A percentile compares a stretch with the other conserved stretches of the same genome.
Conservation (phyloP, 2,113 vertebrate species). For the Laticauda colubrina region DNA sequence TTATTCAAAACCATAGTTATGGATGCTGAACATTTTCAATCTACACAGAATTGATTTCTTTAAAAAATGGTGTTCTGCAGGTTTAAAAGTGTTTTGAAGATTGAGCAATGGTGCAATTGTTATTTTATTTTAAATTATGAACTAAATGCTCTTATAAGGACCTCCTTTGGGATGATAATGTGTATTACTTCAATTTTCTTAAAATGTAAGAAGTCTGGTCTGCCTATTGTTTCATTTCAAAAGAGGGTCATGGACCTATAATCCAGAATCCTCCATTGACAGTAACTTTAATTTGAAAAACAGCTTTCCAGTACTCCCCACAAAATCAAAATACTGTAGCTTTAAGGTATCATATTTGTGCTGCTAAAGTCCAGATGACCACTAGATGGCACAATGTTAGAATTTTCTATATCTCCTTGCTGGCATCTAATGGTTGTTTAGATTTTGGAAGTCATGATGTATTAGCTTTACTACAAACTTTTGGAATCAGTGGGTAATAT, state of each 20-base stretch:
- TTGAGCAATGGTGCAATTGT: background rate
- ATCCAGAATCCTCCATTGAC: background rate
- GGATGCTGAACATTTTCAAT: background rate
- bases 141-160: background rate
- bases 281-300: background rate
- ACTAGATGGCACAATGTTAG: background rate
- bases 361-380: background rate
- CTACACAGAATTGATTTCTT: background rate
- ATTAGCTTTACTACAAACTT: background rate
- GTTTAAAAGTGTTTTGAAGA: background rate
- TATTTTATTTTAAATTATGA: background rate
- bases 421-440: background rate
- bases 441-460: background rate
- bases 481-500: background rate
- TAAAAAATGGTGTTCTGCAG: background rate
- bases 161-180: background rate
- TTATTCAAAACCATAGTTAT: background rate
- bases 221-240: background rate
- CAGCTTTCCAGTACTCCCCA: background rate
- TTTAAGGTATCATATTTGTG: background rate
- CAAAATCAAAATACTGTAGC: background rate
- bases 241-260: background rate
- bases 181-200: background rate
- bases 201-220: background rate
- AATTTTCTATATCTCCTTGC: background rate